Percentiles rank a stretch among this genome's conserved stretches.
phyloP scores from a whole-genome alignment of 2,888 invertebrate species.

The Candidula unifasciata region DNA sequence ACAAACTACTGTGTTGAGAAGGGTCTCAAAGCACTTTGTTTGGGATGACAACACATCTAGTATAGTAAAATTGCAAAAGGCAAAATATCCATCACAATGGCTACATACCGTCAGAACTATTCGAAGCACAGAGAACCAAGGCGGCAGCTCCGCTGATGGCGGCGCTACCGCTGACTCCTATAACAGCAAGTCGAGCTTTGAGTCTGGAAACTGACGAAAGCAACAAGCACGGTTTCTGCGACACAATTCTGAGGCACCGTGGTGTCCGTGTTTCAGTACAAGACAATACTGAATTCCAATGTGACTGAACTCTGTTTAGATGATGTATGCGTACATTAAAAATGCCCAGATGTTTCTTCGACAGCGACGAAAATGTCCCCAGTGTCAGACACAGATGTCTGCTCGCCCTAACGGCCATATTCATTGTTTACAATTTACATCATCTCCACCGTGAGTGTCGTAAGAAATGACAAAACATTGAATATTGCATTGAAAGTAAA shows the following conservation, averaged over 20 bases:
- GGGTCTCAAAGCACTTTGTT: no score
- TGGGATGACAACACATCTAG: no score
- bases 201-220: background rate
- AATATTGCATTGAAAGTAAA: background rate
- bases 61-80: no score
- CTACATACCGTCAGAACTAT: constrained; percentile 24
- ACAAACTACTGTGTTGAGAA: no score
- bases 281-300: background rate
- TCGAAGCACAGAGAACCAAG: constrained; percentile 15
- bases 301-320: background rate
- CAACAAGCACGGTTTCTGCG: background rate
- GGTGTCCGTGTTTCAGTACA: background rate
- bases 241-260: background rate
- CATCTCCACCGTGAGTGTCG: constrained; percentile 26
- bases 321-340: constrained; percentile 3
- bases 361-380: background rate
- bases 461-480: background rate
- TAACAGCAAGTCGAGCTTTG: background rate
- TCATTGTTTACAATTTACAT: constrained; percentile 41
- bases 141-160: constrained; percentile 14
- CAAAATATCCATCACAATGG: no score
- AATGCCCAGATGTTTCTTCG: constrained; percentile 19
- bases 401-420: constrained; percentile 39
- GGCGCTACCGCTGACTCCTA: background rate
- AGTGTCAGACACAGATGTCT: constrained; percentile 29